Base-by-base conservation (phyloP, 1,140 invertebrate genomes). In the Pogonognathellus flavescens region DNA sequence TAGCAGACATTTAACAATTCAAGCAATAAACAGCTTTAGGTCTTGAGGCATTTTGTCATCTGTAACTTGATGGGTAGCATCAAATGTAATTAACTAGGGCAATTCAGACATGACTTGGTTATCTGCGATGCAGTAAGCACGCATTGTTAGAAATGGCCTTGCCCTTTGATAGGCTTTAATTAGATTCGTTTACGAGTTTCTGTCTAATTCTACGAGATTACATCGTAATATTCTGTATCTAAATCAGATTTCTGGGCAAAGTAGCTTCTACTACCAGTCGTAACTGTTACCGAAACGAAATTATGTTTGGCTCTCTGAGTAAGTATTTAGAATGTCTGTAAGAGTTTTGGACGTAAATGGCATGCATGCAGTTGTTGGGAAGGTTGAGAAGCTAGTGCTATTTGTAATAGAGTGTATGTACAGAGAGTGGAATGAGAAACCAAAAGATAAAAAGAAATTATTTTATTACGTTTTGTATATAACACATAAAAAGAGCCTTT, bases 401-500 rank as follows among this genome's bases (percentile, higher is more conserved):
- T 11, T 10, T 8, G n/a, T 18, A 60, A 10, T 60, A 18, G 18
- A 18, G 18, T 60, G 0, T 41, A 6, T 41, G n/a, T n/a, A 7
- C 20, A 18, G 55, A 11, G 18, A 31, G 62, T 6, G n/a, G n/a
- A 13, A 66, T 25, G 62, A 66, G 62, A 66, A 66, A 66, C 25
- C 20, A 0, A 31, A 25, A 66, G 62, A 66, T 66, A 66, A 66
- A 66, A 25, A 4, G 62, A 66, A 66, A 66, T 66, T 66, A 66
- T 66, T 66, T 66, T 66, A 66, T 66, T 66, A 76, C 70, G 31
- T 16, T 76, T 41, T 25, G 70, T 76, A 76, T 57, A 13, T 76
- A 49, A 76, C 31, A 50, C 70, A 76, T 76, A 76, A 76, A 76
- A 50, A 41, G 31, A 41, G 31, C 31, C 31, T 41, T 41, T 41